Percentiles rank a stretch among this genome's conserved stretches.
Evolutionary conservation across 2,888 invertebrate species (phyloP).

Genomic region (Epistrophella euchroma): DNA sequence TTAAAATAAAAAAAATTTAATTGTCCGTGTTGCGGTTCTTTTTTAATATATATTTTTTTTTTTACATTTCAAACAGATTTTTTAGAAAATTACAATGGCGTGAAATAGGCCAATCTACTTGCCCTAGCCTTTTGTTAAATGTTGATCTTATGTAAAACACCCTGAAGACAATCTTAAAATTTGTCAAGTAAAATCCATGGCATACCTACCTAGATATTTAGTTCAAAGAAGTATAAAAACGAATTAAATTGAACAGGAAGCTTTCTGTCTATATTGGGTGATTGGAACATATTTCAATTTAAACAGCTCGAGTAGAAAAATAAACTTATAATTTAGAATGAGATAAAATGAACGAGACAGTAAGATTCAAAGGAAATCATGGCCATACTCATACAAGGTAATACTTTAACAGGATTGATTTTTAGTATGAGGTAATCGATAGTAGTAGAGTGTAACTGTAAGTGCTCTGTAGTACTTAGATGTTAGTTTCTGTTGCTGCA

Average conservation of each 20-base stretch:
- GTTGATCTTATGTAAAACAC: too few relatives aligned
- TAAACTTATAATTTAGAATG: background rate
- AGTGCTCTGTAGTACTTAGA: background rate
- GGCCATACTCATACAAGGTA: background rate
- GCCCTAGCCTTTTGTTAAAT: too few relatives aligned
- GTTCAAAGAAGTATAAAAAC: background rate
- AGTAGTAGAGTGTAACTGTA: background rate
- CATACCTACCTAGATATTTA: background rate
- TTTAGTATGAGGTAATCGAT: background rate
- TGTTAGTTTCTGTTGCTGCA: background rate
- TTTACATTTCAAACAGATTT: too few relatives aligned
- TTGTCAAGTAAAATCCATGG: background rate
- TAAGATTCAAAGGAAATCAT: background rate
- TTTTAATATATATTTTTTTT: too few relatives aligned
- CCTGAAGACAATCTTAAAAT: too few relatives aligned
- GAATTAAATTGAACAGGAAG: background rate
- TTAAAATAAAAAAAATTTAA: too few relatives aligned
- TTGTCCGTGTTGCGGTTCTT: too few relatives aligned
- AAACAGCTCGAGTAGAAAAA: background rate
- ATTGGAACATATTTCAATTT: background rate
- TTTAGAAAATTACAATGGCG: too few relatives aligned
- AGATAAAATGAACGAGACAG: background rate
- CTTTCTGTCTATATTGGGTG: background rate
- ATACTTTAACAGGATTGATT: background rate
- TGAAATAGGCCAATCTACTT: too few relatives aligned